phyloP scores from a whole-genome alignment of 2,113 vertebrate species.

The Bos indicus region DNA sequence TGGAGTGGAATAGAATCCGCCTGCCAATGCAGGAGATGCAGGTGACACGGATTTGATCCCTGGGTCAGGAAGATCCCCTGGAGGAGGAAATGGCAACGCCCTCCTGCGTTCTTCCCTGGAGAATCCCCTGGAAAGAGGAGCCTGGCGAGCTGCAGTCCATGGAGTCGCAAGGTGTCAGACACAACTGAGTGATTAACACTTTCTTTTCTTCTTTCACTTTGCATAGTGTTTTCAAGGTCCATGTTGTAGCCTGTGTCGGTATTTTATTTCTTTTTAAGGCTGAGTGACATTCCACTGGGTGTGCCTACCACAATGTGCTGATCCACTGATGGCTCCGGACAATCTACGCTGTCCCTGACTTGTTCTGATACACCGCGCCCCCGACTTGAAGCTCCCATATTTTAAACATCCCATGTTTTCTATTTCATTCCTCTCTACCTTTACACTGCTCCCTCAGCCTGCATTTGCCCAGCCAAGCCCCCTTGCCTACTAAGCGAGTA shows the following conservation, averaged over 20 bases:
- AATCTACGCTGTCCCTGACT: neutral
- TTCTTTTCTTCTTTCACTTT: neutral
- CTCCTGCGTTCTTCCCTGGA: neutral
- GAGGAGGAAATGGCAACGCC: neutral
- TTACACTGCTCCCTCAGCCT: neutral
- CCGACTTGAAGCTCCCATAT: neutral
- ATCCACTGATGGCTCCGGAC: neutral
- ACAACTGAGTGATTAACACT: neutral
- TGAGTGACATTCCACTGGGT: neutral
- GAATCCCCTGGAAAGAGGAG: neutral
- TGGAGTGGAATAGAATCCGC: neutral
- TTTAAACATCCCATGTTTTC: neutral
- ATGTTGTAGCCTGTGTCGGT: neutral
- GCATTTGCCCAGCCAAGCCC: neutral
- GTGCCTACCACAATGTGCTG: neutral
- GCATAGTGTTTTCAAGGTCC: neutral
- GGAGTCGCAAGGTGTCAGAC: neutral
- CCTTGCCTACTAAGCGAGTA: neutral
- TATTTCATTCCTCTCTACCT: neutral
- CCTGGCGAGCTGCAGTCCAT: neutral
- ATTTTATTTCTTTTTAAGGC: neutral
- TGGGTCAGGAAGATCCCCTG: neutral
- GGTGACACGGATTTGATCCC: neutral
- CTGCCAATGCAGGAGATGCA: neutral
- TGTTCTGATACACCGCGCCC: neutral